phyloP scores from a whole-genome alignment of 2,888 invertebrate species.

The Ommatoiulus sabulosus region DNA sequence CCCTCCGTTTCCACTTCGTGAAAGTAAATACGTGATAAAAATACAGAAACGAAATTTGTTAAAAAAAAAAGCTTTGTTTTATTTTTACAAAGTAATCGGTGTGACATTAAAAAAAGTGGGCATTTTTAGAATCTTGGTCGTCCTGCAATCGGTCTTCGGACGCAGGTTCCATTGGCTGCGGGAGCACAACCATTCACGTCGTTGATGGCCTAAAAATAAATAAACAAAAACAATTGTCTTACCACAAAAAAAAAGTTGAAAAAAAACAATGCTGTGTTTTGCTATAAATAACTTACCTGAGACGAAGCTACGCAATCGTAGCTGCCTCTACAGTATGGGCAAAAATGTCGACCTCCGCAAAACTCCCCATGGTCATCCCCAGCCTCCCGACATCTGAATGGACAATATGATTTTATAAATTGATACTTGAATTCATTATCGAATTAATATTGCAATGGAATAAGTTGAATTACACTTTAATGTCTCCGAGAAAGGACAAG shows the following conservation, averaged over 20 bases:
- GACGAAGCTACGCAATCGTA: background rate
- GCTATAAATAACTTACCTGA: background rate
- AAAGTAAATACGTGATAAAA: background rate
- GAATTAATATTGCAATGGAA: background rate
- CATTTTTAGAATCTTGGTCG: background rate
- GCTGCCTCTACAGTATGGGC: background rate
- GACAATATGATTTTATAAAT: background rate
- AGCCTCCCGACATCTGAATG: conserved; percentile 50
- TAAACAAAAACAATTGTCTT: background rate
- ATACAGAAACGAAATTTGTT: background rate
- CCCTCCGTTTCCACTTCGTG: background rate
- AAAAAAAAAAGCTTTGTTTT: background rate
- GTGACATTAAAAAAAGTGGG: background rate
- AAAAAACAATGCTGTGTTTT: background rate
- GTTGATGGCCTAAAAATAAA: background rate
- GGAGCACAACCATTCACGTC: conserved; percentile 40
- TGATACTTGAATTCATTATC: background rate
- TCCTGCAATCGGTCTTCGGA: background rate
- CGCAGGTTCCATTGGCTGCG: conserved; percentile 54
- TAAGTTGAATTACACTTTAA: conserved; percentile 41
- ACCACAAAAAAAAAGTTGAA: background rate
- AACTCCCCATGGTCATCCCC: conserved; percentile 51
- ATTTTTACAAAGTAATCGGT: background rate
- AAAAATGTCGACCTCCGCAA: conserved; percentile 53
- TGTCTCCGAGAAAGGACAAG: conserved; percentile 46